A percentile compares a stretch with the other conserved stretches of the same genome.
Conservation (phyloP, 2,797 vertebrate genomes). For the Centroberyx gerrardi region DNA sequence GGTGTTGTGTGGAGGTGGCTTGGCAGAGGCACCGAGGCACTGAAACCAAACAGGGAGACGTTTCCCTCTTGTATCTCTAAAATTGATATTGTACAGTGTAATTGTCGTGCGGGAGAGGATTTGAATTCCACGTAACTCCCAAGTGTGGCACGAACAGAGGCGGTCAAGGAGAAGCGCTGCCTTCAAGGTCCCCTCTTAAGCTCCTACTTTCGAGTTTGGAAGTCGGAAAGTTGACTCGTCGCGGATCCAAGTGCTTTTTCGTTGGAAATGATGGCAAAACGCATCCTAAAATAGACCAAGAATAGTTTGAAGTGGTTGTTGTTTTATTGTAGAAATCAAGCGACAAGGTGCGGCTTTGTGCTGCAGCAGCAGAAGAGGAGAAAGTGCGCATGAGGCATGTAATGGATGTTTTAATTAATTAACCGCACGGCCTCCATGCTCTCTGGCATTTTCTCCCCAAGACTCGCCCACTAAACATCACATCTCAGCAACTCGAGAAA, state of each 20-base stretch:
- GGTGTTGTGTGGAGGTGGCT: slow-evolving; percentile 80
- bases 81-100: slow-evolving; percentile 54
- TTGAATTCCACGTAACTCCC: background rate
- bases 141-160: background rate
- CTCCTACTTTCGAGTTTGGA: background rate
- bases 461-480: background rate
- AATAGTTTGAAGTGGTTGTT: too few relatives aligned
- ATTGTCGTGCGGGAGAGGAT: slow-evolving; percentile 24
- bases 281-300: too few relatives aligned
- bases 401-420: slow-evolving; percentile 26
- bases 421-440: slow-evolving; percentile 2
- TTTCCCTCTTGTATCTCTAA: slow-evolving; percentile 58
- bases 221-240: background rate
- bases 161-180: background rate
- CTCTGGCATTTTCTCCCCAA: background rate
- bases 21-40: slow-evolving; percentile 72
- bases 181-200: background rate
- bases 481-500: slow-evolving; percentile 8
- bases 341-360: too few relatives aligned
- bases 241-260: too few relatives aligned
- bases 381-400: slow-evolving; percentile 6
- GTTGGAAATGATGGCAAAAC: too few relatives aligned
- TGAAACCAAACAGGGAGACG: slow-evolving; percentile 61
- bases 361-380: slow-evolving; percentile 22
- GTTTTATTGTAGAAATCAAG: too few relatives aligned